These are phyloP conservation scores for Melopsittacus undulatus DNA, from an alignment of 2,797 vertebrate species.

Conservation along the genomic window DNA sequence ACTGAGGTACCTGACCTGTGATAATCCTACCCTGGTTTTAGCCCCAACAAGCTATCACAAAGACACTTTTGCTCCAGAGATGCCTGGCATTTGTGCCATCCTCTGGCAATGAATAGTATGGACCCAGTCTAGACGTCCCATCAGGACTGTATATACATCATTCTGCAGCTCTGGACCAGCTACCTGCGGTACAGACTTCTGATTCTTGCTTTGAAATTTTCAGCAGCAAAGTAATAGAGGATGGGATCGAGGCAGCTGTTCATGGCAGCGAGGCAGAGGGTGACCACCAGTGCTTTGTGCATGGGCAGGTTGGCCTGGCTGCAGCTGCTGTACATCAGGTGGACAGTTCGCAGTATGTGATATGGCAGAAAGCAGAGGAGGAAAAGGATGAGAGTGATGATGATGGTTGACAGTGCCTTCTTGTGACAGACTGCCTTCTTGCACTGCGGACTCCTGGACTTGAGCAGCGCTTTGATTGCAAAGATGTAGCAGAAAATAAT, in stretches of 20 bases:
- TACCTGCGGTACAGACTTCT: conserved; percentile 21
- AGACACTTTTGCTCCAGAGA: neutral
- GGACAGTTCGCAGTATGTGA: conserved; percentile 75
- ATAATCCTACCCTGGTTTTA: neutral
- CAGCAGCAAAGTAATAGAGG: conserved; percentile 80
- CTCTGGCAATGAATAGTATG: neutral
- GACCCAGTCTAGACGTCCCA: neutral
- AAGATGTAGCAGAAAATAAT: conserved; percentile 77
- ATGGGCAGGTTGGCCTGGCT: neutral
- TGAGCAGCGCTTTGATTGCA: conserved; percentile 69
- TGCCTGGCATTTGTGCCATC: neutral
- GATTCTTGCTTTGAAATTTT: conserved; percentile 76
- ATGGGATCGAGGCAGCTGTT: conserved; percentile 81
- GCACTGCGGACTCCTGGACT: neutral
- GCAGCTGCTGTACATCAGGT: conserved; percentile 29
- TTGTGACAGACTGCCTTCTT: conserved; percentile 37
- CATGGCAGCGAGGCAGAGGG: conserved; percentile 71
- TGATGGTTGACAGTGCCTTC: conserved; percentile 74
- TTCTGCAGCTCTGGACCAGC: neutral
- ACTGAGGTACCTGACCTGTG: neutral
- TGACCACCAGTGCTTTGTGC: conserved; percentile 72
- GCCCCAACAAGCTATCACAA: neutral
- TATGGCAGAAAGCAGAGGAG: conserved; percentile 81
- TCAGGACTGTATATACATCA: rapidly evolving
- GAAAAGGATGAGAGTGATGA: conserved; percentile 77